A percentile compares a stretch with the other conserved stretches of the same genome.
phyloP scores from a whole-genome alignment of 2,797 vertebrate species.

The Neosilurus hyrtlii region DNA sequence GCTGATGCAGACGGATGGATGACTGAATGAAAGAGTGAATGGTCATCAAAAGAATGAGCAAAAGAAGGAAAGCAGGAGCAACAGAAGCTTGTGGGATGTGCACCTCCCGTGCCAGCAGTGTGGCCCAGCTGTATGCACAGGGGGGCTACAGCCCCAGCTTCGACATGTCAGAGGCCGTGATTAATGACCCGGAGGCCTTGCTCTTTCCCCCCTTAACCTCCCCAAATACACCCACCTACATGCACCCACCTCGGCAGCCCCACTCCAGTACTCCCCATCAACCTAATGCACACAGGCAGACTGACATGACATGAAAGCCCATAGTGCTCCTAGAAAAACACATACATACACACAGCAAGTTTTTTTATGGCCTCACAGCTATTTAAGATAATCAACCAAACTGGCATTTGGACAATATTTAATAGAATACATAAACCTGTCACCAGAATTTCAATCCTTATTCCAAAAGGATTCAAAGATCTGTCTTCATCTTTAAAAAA shows the following conservation, averaged over 20 bases:
- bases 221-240: conserved; percentile 40
- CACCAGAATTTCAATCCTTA: neutral
- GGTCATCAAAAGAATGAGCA: conserved; percentile 64
- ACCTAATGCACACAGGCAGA: conserved; percentile 62
- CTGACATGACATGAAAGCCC: conserved; percentile 46
- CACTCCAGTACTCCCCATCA: conserved; percentile 63
- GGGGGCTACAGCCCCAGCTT: conserved; percentile 72
- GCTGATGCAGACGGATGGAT: conserved; percentile 55
- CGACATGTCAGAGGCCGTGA: conserved; percentile 76
- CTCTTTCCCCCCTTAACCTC: conserved; percentile 58
- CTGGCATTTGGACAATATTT: neutral
- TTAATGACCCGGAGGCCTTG: conserved; percentile 75
- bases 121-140: conserved; percentile 73
- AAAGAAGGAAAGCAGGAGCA: conserved; percentile 37
- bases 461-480: conserved; percentile 5
- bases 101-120: conserved; percentile 67
- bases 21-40: conserved; percentile 60
- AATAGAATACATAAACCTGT: neutral
- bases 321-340: conserved; percentile 31
- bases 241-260: conserved; percentile 56
- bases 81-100: conserved; percentile 51
- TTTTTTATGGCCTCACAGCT: conserved; percentile 23
- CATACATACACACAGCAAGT: conserved; percentile 32
- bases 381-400: conserved; percentile 21
- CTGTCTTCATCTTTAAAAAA: neutral